Evolutionary conservation across 2,888 invertebrate genomes (phyloP).

Genomic region (Torymus auratus): DNA sequence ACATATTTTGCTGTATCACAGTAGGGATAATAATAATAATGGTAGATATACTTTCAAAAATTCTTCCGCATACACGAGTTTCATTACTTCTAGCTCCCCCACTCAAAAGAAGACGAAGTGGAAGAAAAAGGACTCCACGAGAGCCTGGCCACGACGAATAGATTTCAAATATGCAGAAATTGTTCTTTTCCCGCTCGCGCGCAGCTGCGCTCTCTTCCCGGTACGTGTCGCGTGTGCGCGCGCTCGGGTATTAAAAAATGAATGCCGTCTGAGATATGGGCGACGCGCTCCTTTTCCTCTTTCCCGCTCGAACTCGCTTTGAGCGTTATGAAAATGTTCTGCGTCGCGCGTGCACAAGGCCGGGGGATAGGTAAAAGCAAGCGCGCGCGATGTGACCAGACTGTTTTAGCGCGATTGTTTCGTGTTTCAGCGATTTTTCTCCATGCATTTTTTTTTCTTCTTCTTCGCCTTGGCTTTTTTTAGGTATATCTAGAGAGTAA

Average conservation of each 20-base stretch:
- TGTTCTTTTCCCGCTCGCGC: slow-evolving; percentile 66
- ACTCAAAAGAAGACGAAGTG: too few species aligned
- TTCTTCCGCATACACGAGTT: too few species aligned
- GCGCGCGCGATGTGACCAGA: too few species aligned
- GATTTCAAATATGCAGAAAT: slow-evolving; percentile 74
- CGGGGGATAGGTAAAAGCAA: neutral
- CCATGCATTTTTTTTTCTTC: too few species aligned
- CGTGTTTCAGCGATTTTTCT: too few species aligned
- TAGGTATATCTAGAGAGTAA: too few species aligned
- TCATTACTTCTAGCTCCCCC: too few species aligned
- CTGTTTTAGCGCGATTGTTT: too few species aligned
- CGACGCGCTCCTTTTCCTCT: neutral
- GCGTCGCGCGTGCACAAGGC: neutral
- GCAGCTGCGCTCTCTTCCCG: slow-evolving; percentile 66
- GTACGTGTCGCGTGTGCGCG: slow-evolving; percentile 14
- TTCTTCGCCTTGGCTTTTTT: too few species aligned
- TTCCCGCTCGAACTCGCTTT: neutral
- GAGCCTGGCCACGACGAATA: slow-evolving; percentile 61
- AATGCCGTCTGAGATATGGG: slow-evolving; percentile 41
- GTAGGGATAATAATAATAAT: too few species aligned
- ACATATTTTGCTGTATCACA: too few species aligned
- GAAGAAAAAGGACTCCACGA: neutral
- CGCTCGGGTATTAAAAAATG: slow-evolving; percentile 53
- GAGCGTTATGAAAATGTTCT: neutral
- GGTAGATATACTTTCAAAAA: too few species aligned